Evolutionary conservation across 2,888 invertebrate genomes (phyloP).

Genomic region (Lamellibrachia satsuma): DNA sequence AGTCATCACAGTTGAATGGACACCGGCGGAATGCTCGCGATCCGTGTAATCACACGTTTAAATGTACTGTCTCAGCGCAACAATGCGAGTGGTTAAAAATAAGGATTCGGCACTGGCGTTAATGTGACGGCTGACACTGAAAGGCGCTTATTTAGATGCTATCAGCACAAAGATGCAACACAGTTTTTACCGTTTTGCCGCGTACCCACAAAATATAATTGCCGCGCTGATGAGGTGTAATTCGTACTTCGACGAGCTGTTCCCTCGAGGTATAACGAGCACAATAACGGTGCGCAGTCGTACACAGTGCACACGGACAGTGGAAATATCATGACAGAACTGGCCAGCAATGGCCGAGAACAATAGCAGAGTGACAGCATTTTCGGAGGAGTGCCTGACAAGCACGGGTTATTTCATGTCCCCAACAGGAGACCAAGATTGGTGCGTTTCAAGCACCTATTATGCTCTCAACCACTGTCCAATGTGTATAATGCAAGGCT

Average conservation of each 20-base stretch:
- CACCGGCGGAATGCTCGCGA: background rate
- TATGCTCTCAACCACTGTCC: background rate
- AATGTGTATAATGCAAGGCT: background rate
- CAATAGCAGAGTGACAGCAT: background rate
- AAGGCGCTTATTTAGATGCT: conserved; percentile 10
- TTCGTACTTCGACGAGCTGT: background rate
- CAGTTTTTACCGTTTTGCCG: background rate
- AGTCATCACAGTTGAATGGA: background rate
- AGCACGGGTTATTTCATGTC: background rate
- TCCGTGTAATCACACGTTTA: conserved; percentile 13
- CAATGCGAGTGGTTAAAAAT: background rate
- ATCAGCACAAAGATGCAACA: conserved; percentile 8
- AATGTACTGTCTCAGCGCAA: background rate
- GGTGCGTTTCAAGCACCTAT: background rate
- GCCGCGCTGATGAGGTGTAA: background rate
- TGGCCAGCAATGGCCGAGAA: background rate
- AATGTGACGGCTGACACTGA: conserved; percentile 9
- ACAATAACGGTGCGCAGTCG: background rate
- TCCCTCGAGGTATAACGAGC: background rate
- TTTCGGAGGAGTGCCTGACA: background rate
- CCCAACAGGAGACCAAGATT: background rate
- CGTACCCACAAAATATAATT: background rate
- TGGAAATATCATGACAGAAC: background rate
- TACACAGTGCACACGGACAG: conserved; percentile 8
- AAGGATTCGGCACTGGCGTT: background rate